Evolutionary conservation across 1,140 invertebrate species (phyloP).

Genomic region (Panagrolaimus sp.): DNA sequence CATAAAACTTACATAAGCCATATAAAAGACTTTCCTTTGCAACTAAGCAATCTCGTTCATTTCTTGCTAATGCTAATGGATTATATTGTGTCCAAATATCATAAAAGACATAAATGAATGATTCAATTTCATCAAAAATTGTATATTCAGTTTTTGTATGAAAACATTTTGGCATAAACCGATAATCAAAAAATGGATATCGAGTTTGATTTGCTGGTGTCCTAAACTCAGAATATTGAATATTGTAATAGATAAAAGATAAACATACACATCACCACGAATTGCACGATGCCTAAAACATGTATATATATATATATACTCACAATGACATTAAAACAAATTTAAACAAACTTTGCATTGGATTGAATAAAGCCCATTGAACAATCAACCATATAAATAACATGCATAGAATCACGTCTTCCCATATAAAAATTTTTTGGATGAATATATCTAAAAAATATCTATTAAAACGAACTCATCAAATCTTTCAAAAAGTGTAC

Average conservation of each 20-base stretch:
- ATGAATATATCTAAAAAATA: not conserved
- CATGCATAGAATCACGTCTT: not conserved
- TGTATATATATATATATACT: no score
- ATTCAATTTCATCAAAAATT: constrained; percentile 6
- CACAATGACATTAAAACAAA: no score
- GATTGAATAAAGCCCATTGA: not conserved
- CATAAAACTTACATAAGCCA: not conserved
- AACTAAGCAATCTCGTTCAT: not conserved
- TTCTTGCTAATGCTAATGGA: not conserved
- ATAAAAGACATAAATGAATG: constrained; percentile 5
- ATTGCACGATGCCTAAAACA: no score
- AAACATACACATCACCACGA: no score
- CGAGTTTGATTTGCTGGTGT: not conserved
- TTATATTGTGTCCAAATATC: constrained; percentile 12
- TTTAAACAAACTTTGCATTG: no score
- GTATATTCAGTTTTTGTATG: not conserved
- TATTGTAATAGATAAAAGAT: no score
- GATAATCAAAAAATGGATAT: constrained; percentile 7
- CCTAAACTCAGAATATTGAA: no score
- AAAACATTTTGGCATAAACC: not conserved
- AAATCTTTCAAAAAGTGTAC: no score
- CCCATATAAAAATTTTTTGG: constrained; percentile 1
- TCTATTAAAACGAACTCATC: no score
- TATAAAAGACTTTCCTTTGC: not conserved
- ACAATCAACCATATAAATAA: constrained; percentile 5